Percentiles rank a stretch among this genome's conserved stretches.
Conservation (phyloP, 2,888 invertebrate species). For the Drosophila conformis region DNA sequence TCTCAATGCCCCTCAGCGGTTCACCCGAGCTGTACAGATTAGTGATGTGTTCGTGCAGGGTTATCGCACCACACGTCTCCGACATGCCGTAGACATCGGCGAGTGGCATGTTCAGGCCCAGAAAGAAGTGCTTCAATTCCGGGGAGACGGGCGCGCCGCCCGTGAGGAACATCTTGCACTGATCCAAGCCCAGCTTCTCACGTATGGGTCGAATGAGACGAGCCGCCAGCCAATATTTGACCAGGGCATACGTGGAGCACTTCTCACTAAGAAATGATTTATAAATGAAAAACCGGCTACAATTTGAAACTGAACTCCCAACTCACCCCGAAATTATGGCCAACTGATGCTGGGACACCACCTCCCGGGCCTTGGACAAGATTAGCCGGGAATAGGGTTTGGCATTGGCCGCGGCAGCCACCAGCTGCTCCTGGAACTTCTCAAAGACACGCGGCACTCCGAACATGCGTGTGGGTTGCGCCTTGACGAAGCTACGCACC, state of each 20-base stretch:
- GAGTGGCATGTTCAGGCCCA: constrained; percentile 92
- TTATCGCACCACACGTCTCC: constrained; percentile 92
- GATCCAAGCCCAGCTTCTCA: constrained; percentile 90
- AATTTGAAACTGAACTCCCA: background rate
- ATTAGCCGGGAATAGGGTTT: constrained; percentile 89
- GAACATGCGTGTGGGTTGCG: constrained; percentile 92
- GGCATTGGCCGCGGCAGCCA: constrained; percentile 89
- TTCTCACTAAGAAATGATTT: constrained; percentile 23
- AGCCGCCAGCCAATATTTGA: constrained; percentile 81
- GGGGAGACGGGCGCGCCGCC: constrained; percentile 93
- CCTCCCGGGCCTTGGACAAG: constrained; percentile 88
- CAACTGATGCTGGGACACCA: constrained; percentile 87
- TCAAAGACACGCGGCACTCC: constrained; percentile 97
- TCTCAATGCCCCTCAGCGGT: constrained; percentile 88
- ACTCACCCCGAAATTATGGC: constrained; percentile 87
- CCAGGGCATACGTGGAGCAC: constrained; percentile 40
- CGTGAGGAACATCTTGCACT: constrained; percentile 88
- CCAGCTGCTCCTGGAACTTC: constrained; percentile 95
- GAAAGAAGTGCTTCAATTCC: constrained; percentile 93
- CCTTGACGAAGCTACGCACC: constrained; percentile 89
- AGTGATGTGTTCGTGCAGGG: constrained; percentile 78
- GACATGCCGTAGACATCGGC: constrained; percentile 95
- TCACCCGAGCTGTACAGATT: constrained; percentile 90
- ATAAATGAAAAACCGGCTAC: background rate
- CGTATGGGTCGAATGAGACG: constrained; percentile 91